Evolutionary conservation across 2,888 invertebrate species (phyloP), one percentile per base, ranked within the genome.

Genomic region (Geotrupes spiniger): DNA sequence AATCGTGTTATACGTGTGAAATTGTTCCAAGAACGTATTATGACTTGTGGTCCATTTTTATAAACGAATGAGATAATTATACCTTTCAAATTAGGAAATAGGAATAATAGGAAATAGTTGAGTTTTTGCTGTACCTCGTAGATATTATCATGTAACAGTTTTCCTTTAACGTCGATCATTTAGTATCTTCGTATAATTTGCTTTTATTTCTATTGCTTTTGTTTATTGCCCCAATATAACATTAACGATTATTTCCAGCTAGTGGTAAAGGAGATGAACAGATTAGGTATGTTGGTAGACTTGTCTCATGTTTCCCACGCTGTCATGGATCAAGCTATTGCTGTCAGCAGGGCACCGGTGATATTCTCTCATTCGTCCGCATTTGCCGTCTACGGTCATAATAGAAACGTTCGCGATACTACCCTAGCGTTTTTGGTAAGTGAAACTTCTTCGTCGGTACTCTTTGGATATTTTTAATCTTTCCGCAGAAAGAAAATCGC

Each of bases 261-360:
- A 52, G 73, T 83, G 16, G 73, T 83, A 4, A 61, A 63, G 33
- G 83, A 83, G 70, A 83, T 83, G 82, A 83, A 83, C 64, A 74
- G 82, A 28, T 64, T 84, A 21, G 83, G 83, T 17, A 83, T 83
- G 79, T 66, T 83, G 63, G 76, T 83, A 4, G 83, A 83, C 62
- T 63, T 80, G 42, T 76, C 79, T 0, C 80, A 83, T 62, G 81
- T 81, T 1, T 79, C 80, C 1, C 74, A 76, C 50, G 72, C 74
- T 45, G 81, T 82, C 1, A 82, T 82, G 81, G 62, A 73, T 12
- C 74, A 77, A 51, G 77, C 77, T 12, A 64, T 84, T 15, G 64
- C 64, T 8, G 64, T 72, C 9, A 73, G 79, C 12, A 67, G 66
- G 54, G 81, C 82, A 2, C 82, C 82, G 1, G 76, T 82, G 48